These are phyloP conservation scores for Spialia ferax DNA, from an alignment of 2,888 invertebrate species.

Conservation along the genomic window DNA sequence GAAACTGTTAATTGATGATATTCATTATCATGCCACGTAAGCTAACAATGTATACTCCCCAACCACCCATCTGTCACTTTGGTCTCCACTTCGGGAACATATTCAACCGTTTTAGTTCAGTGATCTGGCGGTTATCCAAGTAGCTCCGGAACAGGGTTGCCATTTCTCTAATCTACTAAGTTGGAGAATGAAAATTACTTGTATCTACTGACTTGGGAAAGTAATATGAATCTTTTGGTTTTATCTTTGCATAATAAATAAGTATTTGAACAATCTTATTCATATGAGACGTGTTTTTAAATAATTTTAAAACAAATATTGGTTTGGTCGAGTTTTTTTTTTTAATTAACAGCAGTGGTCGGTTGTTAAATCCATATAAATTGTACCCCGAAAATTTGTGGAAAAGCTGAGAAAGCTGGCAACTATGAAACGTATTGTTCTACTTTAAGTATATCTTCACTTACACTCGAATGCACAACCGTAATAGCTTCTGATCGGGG, in stretches of 20 bases:
- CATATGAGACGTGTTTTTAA: too few species aligned
- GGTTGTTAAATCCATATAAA: too few species aligned
- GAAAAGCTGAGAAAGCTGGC: not conserved
- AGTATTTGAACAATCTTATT: too few species aligned
- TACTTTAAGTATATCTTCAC: not conserved
- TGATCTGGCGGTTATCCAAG: constrained; percentile 33
- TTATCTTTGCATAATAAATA: too few species aligned
- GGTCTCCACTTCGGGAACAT: constrained; percentile 5
- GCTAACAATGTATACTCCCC: not conserved
- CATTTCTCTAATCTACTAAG: not conserved
- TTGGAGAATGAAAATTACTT: not conserved
- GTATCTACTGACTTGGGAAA: too few species aligned
- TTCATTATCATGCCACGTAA: not conserved
- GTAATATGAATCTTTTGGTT: too few species aligned
- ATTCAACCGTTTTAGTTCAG: constrained; percentile 24
- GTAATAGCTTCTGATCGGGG: constrained; percentile 9
- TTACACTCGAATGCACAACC: constrained; percentile 10
- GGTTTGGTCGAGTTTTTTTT: too few species aligned
- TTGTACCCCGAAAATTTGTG: too few species aligned
- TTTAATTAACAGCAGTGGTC: too few species aligned
- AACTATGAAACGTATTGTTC: not conserved
- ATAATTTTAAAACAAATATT: too few species aligned
- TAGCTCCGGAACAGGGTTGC: not conserved
- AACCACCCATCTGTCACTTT: not conserved
- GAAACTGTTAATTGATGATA: not conserved